Evolutionary conservation across 2,113 vertebrate genomes (phyloP).

Genomic region (Machaerirhynchus nigripectus): DNA sequence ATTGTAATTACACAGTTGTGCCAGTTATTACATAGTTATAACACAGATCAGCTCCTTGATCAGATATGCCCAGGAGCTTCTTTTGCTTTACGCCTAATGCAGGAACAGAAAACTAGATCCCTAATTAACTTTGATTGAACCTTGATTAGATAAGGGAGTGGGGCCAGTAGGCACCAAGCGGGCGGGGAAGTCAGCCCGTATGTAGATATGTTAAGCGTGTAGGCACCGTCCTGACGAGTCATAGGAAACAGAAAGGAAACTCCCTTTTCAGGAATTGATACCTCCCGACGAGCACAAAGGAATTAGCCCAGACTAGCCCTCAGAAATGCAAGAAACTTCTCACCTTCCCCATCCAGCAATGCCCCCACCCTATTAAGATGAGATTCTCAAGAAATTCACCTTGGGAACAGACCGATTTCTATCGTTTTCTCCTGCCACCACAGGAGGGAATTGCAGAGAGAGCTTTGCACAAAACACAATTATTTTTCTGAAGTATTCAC

Average conservation of each 20-base stretch:
- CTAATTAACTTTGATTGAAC: conserved; percentile 69
- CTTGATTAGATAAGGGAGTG: conserved; percentile 68
- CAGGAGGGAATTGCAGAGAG: not conserved
- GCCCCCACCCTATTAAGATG: conserved; percentile 42
- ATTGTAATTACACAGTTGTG: conserved; percentile 67
- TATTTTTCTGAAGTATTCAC: not conserved
- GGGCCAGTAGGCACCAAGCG: conserved; percentile 66
- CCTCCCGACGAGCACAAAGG: conserved; percentile 50
- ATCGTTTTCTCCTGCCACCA: not conserved
- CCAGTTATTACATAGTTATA: conserved; percentile 69
- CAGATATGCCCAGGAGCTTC: conserved; percentile 70
- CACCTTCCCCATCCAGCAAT: conserved; percentile 31
- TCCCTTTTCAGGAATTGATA: conserved; percentile 69
- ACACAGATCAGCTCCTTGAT: conserved; percentile 66
- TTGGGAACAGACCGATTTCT: conserved; percentile 40
- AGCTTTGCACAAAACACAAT: not conserved
- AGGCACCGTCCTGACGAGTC: conserved; percentile 66
- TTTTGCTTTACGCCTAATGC: conserved; percentile 58
- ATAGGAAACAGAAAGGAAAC: conserved; percentile 64
- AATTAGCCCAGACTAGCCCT: conserved; percentile 61
- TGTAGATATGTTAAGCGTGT: conserved; percentile 47
- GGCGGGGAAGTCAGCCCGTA: conserved; percentile 56
- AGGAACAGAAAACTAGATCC: conserved; percentile 65
- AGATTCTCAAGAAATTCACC: conserved; percentile 34
- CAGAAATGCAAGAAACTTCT: conserved; percentile 34